Evolutionary conservation across 2,797 vertebrate genomes (phyloP), one percentile per base, ranked within the genome.

Genomic region (Platyrinchus mystaceus): DNA sequence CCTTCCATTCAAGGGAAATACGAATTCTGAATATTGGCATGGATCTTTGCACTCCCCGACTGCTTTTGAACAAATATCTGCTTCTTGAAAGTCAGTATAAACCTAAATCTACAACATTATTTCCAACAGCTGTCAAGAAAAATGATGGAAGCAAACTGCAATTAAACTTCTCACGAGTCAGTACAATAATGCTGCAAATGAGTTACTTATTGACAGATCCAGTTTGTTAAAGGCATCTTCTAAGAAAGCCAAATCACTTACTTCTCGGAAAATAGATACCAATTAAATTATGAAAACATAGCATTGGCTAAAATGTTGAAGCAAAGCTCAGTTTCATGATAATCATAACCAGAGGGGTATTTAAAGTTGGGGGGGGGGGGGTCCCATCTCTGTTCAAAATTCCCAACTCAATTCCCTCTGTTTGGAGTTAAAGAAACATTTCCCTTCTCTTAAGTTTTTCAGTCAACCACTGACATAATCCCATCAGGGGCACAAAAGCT

Each of bases 21-120:
- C 95, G 98, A 98, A 98, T 98, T 98, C 98, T 98, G 97, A 98
- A 98, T 98, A 97, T 97, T 98, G 97, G 97, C 98, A 97, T 96
- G 96, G 95, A 97, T 97, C 97, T 97, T 96, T 96, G 93, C 92
- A 96, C 96, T 97, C 95, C 92, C 93, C 24, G 86, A 94, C 96
- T 95, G 95, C 94, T 96, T 98, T 90, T 95, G 96, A 96, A 97
- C 96, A 98, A 97, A 97, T 97, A 97, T 75, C 82, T 90, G 85
- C 94, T 97, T 95, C 93, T 96, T 97, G 93, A 95, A 97, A 97
- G 93, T 98, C 94, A 56, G 91, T 91, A 95, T 93, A 97, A 97
- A 96, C 90, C 89, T 87, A 93, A 94, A 95, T 94, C 97, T 94
- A 95, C 69, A 87, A 84, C 88, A 92, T 85, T 96, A 91, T 96